Evolutionary conservation across 1,140 invertebrate genomes (phyloP).

Genomic region (Asobara japonica): DNA sequence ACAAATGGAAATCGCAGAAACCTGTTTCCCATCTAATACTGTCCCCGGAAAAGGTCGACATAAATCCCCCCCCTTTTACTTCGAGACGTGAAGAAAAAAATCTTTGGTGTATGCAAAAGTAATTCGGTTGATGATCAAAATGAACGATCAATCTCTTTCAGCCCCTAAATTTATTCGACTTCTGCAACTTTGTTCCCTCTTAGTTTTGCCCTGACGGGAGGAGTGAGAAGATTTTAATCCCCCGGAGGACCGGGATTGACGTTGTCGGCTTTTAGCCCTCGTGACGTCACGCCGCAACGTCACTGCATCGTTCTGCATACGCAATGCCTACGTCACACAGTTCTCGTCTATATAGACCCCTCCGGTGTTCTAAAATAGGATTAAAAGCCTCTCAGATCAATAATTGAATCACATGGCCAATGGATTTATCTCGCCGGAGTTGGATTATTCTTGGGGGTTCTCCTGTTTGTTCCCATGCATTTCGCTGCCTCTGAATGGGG

Average conservation of each 20-base stretch:
- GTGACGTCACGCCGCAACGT: conserved; percentile 38
- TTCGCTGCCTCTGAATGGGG: neutral
- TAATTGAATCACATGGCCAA: neutral
- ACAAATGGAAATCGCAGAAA: too few species aligned
- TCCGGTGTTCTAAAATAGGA: neutral
- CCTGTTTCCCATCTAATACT: too few species aligned
- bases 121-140: too few species aligned
- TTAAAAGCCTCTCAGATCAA: neutral
- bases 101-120: too few species aligned
- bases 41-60: too few species aligned
- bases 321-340: conserved; percentile 13
- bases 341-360: neutral
- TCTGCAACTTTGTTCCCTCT: too few species aligned
- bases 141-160: too few species aligned
- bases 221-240: neutral
- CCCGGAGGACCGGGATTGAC: conserved; percentile 18
- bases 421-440: neutral
- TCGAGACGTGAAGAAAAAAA: too few species aligned
- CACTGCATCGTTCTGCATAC: conserved; percentile 32
- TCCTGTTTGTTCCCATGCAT: neutral
- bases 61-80: too few species aligned
- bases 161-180: too few species aligned
- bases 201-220: too few species aligned
- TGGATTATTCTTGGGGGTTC: neutral
- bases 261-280: conserved; percentile 20